phyloP scores from a whole-genome alignment of 1,140 invertebrate genomes.

The Notospermus geniculatus region DNA sequence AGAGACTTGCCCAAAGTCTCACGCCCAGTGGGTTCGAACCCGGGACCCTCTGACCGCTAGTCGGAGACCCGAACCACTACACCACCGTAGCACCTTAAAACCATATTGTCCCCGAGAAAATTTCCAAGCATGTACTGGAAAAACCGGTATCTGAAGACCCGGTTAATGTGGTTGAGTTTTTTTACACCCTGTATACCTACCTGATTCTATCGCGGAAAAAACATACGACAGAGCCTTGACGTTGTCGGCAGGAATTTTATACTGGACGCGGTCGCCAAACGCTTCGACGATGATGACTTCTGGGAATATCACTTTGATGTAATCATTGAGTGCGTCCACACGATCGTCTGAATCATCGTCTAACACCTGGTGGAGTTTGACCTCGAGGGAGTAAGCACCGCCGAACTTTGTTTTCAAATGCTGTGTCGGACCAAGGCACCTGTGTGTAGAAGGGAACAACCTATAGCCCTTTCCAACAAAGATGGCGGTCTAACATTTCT shows the following conservation, averaged over 20 bases:
- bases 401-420: constrained; percentile 56
- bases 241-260: constrained; percentile 73
- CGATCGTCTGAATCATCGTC: constrained; percentile 52
- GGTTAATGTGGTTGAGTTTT: too few relatives aligned
- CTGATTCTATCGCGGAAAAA: constrained; percentile 75
- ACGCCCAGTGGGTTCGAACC: too few relatives aligned
- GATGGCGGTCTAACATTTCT: too few relatives aligned
- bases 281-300: constrained; percentile 70
- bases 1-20: too few relatives aligned
- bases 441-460: constrained; percentile 12
- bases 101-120: too few relatives aligned
- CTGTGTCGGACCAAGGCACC: constrained; percentile 56
- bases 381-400: constrained; percentile 52
- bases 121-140: too few relatives aligned
- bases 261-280: constrained; percentile 77
- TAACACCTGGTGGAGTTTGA: constrained; percentile 64
- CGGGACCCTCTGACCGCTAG: too few relatives aligned
- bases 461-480: too few relatives aligned
- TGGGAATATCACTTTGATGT: constrained; percentile 69
- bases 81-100: too few relatives aligned
- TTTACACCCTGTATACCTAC: constrained; percentile 58
- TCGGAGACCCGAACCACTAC: too few relatives aligned
- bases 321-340: constrained; percentile 53
- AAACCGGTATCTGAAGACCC: too few relatives aligned
- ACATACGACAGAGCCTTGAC: constrained; percentile 73